These are phyloP conservation scores for Cheilosia vernalis DNA, from an alignment of 2,888 invertebrate genomes.

Conservation along the genomic window DNA sequence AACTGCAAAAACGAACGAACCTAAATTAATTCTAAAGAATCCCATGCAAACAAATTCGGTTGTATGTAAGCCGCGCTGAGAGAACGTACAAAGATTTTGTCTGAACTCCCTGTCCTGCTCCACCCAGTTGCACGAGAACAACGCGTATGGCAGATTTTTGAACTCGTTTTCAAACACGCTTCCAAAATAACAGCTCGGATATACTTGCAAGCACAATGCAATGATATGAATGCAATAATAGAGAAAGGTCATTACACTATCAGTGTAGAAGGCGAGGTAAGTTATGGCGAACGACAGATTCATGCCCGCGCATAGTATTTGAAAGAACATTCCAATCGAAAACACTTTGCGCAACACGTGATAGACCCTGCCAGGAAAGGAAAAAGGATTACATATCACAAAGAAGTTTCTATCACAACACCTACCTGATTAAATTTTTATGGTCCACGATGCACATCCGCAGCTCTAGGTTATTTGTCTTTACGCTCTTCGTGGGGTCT, in stretches of 20 bases:
- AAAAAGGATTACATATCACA: background rate
- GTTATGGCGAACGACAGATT: background rate
- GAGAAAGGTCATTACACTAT: background rate
- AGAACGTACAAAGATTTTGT: background rate
- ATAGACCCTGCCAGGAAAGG: background rate
- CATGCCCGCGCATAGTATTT: background rate
- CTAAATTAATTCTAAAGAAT: background rate
- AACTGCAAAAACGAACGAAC: background rate
- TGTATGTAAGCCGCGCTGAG: background rate
- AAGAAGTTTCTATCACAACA: background rate
- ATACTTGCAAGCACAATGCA: background rate
- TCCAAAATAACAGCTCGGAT: constrained; percentile 79
- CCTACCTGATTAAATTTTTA: background rate
- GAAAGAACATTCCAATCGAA: constrained; percentile 2
- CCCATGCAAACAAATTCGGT: background rate
- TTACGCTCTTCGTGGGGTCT: background rate
- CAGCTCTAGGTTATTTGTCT: background rate
- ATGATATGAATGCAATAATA: background rate
- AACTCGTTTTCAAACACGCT: constrained; percentile 77
- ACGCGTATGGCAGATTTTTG: constrained; percentile 76
- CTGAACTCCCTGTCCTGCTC: constrained; percentile 54
- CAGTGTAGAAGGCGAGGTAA: background rate
- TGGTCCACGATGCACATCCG: background rate
- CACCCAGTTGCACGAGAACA: constrained; percentile 78
- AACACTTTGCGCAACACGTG: background rate